These are phyloP conservation scores for Encarsia formosa DNA, from an alignment of 2,888 invertebrate genomes.

Conservation along the genomic window DNA sequence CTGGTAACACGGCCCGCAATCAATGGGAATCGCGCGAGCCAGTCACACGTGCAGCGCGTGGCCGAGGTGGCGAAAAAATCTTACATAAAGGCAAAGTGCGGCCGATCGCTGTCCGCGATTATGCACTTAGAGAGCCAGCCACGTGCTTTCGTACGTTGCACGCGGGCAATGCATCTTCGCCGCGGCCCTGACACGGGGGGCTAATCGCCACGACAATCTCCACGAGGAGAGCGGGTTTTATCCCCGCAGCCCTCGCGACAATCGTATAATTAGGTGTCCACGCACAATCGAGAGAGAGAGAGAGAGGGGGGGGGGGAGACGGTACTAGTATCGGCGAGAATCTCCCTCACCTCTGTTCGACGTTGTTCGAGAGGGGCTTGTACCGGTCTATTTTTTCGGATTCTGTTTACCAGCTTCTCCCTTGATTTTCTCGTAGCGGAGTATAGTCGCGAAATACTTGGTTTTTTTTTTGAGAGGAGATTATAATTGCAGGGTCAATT, in stretches of 20 bases:
- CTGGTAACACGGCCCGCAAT: too few relatives aligned
- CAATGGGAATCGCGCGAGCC: background rate
- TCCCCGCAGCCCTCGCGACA: conserved; percentile 43
- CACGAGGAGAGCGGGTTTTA: conserved; percentile 12
- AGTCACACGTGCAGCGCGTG: too few relatives aligned
- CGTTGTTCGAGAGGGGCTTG: background rate
- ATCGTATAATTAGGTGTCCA: conserved; percentile 50
- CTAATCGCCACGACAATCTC: conserved; percentile 53
- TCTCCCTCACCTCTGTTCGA: background rate
- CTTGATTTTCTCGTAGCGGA: too few relatives aligned
- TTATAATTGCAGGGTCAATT: too few relatives aligned
- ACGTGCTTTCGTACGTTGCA: conserved; percentile 29
- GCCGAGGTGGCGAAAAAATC: too few relatives aligned
- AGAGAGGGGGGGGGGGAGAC: background rate
- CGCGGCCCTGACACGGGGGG: conserved; percentile 48
- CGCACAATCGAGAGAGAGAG: conserved; percentile 8
- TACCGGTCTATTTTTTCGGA: too few relatives aligned
- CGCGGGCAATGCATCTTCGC: conserved; percentile 50
- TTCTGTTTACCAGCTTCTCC: too few relatives aligned
- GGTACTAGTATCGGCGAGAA: background rate
- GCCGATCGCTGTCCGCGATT: conserved; percentile 51
- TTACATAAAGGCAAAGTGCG: conserved; percentile 33
- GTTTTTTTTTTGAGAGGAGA: too few relatives aligned
- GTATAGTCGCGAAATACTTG: too few relatives aligned
- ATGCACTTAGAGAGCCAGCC: conserved; percentile 51